These are phyloP conservation scores for Cataglyphis albicans DNA, from an alignment of 2,888 invertebrate genomes.

Conservation along the genomic window DNA sequence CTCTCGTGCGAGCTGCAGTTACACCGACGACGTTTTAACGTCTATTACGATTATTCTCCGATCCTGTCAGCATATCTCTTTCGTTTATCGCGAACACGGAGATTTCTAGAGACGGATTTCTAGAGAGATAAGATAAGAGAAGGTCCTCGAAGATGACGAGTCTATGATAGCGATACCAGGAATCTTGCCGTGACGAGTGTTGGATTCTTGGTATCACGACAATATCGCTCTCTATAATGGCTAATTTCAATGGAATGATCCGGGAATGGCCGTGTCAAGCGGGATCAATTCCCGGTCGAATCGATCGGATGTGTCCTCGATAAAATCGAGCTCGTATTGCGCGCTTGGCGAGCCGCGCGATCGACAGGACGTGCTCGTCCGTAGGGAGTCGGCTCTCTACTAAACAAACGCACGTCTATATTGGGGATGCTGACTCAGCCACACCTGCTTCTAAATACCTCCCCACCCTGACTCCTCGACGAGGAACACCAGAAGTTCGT, in stretches of 20 bases:
- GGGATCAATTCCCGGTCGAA: conserved; percentile 46
- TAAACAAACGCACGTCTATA: conserved; percentile 83
- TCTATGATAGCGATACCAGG: conserved; percentile 7
- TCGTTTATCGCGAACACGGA: background rate
- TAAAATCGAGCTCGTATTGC: conserved; percentile 58
- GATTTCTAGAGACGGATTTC: background rate
- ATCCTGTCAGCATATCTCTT: conserved; percentile 5
- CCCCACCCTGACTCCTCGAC: conserved; percentile 53
- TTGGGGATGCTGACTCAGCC: conserved; percentile 82
- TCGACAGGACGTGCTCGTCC: conserved; percentile 68
- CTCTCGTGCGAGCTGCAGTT: conserved; percentile 21
- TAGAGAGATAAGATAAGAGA: background rate
- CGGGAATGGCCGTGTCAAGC: conserved; percentile 39
- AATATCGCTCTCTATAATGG: background rate
- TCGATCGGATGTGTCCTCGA: conserved; percentile 54
- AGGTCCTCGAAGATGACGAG: background rate
- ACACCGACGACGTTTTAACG: conserved; percentile 18
- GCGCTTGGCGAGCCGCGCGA: conserved; percentile 53
- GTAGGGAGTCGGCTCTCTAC: conserved; percentile 79
- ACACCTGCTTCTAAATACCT: conserved; percentile 81
- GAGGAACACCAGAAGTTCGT: conserved; percentile 61
- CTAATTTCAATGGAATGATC: conserved; percentile 33
- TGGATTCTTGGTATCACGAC: background rate
- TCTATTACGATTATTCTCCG: conserved; percentile 29
- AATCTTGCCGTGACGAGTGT: background rate